Base-by-base conservation (phyloP, 2,888 invertebrate genomes). In the Bellardia pandia region DNA sequence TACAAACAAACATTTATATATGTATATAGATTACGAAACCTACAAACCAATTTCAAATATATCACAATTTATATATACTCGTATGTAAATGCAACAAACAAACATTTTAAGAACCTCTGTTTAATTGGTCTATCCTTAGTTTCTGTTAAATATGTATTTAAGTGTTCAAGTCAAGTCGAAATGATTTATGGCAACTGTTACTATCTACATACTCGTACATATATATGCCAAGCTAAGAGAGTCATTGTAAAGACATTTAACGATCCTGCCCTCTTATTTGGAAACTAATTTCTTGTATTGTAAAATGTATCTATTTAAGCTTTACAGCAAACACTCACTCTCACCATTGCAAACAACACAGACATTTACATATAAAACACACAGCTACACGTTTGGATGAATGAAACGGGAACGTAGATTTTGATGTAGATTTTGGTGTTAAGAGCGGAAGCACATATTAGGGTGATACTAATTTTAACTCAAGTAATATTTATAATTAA, bases 171-270 rank as follows among this genome's bases (percentile, higher is more conserved):
- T 80, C 85, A 80, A 71, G 62, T 75, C 69, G 8, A 72, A 77
- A 81, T 86, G 85, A 86, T 86, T 86, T 86, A 86, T 81, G 64
- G 76, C 66, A 77, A 37, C 40, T 51, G 69, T 60, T 64, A 80
- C 56, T 69, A 13, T 69, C 51, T 62, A 33, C 42, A 40, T 6
- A 42, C 9, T 9, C 6, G 42, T 6, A 42, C 42, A 42, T 42
- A 42, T 42, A 42, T 11, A 13, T 11, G 23, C 23, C 66, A 58
- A 64, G 16, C 14, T 72, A 56, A 42, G 42, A 51, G 42, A 78
- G 68, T 76, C 78, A 71, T 80, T 68, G 71, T 66, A 53, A 64
- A 76, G 62, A 71, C 64, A 85, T 80, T 80, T 66, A 66, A 80
- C 64, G 7, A 76, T 80, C 23, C 79, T 45, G 80, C 80, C 85